Evolutionary conservation across 1,140 invertebrate species (phyloP), one percentile per base, ranked within the genome.

Genomic region (Bombus haemorrhoidalis): DNA sequence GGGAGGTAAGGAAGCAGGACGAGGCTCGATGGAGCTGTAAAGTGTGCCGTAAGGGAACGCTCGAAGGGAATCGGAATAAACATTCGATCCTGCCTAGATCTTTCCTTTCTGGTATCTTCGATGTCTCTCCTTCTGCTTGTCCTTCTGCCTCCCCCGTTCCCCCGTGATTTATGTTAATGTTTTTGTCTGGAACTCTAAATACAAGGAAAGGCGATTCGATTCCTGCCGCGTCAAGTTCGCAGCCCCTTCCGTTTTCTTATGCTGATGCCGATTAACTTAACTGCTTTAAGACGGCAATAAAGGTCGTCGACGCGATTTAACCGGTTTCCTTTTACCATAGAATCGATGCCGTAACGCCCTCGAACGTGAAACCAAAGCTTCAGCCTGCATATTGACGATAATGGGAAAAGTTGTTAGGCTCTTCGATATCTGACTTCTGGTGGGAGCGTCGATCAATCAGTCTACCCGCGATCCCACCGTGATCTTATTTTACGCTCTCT

Each of bases 111-210:
- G 22, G 74, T 39, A 53, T 76, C 53, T 59, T 12, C 28, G 53
- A 43, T 83, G 53, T 34, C 43, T 53, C 76, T n/a, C 41, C 37
- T 18, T 22, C 18, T 80, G 47, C 57, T 85, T 69, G 41, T 73
- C 53, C 53, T 53, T 69, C 37, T 69, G 62, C 28, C 6, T 47
- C 83, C 13, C 47, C 86, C 85, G 64, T 83, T 87, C 87, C 89
- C 92, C 92, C 91, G 93, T 95, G 94, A 95, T 95, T 95, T 95
- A 95, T 95, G 94, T 94, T 95, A 95, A 95, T 95, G 94, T 95
- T 95, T 95, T 95, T 95, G 94, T 95, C 93, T 94, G 92, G 89
- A 79, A 90, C 90, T 92, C 92, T 91, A 94, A 93, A 95, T 94
- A 94, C 93, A 94, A 93, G 92, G 93, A 95, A 94, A 94, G 94